A percentile compares a stretch with the other conserved stretches of the same genome.
Evolutionary conservation across 2,113 vertebrate species (phyloP).

Genomic region (Malurus cyaneus): DNA sequence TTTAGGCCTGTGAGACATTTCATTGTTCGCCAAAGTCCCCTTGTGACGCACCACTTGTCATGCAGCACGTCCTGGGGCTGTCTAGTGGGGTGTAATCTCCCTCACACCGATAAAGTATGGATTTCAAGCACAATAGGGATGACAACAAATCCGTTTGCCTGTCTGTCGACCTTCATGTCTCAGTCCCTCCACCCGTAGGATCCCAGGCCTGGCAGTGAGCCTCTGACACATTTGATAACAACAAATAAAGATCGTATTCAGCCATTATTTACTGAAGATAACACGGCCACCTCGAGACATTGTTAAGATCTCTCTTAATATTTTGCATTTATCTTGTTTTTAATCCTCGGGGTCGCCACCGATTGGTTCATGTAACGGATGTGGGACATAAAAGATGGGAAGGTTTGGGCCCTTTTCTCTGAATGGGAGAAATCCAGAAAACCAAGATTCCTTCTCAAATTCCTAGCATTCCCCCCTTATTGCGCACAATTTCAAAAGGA

Average conservation of each 20-base stretch:
- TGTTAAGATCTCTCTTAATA: conserved; percentile 66
- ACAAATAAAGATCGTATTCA: not conserved
- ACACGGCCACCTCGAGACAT: conserved; percentile 23
- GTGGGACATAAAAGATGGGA: not conserved
- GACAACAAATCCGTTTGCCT: conserved; percentile 16
- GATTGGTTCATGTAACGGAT: not conserved
- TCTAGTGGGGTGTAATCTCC: not conserved
- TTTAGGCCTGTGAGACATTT: too few relatives aligned
- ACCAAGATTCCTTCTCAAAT: not conserved
- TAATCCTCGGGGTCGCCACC: conserved; percentile 57
- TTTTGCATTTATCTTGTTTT: conserved; percentile 16
- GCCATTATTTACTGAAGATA: not conserved
- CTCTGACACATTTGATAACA: not conserved
- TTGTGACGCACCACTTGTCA: too few relatives aligned
- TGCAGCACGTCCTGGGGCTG: not conserved
- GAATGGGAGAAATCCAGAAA: not conserved
- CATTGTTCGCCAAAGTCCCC: too few relatives aligned
- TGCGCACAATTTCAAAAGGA: not conserved
- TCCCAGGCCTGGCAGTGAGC: not conserved
- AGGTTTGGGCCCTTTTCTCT: not conserved
- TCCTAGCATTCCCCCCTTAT: not conserved
- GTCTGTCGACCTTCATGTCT: not conserved
- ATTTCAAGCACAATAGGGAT: not conserved
- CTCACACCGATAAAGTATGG: too few relatives aligned
- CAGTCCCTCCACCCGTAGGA: not conserved